Conservation (phyloP, 2,888 invertebrate species). For the Ceramica pisi region DNA sequence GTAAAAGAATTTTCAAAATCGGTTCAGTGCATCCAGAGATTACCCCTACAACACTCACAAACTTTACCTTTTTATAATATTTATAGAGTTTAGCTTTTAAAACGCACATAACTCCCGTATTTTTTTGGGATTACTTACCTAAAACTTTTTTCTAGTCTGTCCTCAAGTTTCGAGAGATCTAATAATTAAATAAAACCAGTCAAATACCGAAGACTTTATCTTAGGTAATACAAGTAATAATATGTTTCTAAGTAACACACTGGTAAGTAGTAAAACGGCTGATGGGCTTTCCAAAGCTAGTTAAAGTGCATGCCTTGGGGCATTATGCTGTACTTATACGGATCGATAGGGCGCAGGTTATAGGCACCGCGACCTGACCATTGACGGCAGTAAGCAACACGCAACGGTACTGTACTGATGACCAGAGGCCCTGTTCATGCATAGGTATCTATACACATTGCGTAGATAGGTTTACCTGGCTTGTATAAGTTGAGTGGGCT, state of each 20-base stretch:
- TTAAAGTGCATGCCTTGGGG: conserved; percentile 54
- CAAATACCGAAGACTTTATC: background rate
- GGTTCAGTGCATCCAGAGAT: no score
- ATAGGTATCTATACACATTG: background rate
- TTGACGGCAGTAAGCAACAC: conserved; percentile 72
- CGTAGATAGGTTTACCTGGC: background rate
- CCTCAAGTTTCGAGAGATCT: no score
- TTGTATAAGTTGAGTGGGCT: background rate
- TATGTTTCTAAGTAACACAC: conserved; percentile 10
- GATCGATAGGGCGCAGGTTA: conserved; percentile 87
- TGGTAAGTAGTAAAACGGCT: conserved; percentile 2
- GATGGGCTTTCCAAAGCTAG: conserved; percentile 61
- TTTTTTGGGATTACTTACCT: no score
- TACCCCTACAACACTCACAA: no score
- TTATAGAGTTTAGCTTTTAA: no score
- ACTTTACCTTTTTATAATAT: no score
- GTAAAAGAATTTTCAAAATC: no score
- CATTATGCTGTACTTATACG: conserved; percentile 75
- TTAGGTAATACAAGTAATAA: conserved; percentile 17
- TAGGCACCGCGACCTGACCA: conserved; percentile 82
- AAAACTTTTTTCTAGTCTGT: no score
- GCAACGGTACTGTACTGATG: conserved; percentile 85
- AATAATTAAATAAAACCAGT: no score
- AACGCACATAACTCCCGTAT: no score
- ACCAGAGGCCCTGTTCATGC: conserved; percentile 63